phyloP scores from a whole-genome alignment of 2,888 invertebrate species.

The Chrysolina haemoptera region DNA sequence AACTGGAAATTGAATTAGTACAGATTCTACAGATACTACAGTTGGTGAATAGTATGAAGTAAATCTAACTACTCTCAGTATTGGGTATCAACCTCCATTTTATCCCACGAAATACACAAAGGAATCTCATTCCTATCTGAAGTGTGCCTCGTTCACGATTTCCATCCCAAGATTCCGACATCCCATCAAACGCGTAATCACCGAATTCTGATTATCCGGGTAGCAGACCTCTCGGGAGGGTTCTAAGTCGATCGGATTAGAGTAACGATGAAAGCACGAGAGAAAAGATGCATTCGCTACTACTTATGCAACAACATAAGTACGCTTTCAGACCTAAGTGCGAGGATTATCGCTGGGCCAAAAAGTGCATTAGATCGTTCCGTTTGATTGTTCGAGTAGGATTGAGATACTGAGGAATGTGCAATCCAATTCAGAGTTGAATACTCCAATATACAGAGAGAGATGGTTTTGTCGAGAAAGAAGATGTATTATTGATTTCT shows the following conservation, averaged over 20 bases:
- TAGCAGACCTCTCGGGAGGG: slow-evolving; percentile 11
- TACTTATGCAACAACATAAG: slow-evolving; percentile 34
- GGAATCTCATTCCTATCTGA: not conserved
- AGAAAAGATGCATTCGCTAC: slow-evolving; percentile 26
- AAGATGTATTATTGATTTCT: not conserved
- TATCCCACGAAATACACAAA: not conserved
- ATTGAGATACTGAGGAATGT: not conserved
- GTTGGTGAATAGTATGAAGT: too few species aligned
- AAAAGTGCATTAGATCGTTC: slow-evolving; percentile 27
- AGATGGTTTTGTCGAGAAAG: not conserved
- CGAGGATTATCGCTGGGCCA: slow-evolving; percentile 14
- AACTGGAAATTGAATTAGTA: too few species aligned
- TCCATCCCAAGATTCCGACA: slow-evolving; percentile 4
- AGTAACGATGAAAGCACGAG: slow-evolving; percentile 23
- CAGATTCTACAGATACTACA: too few species aligned
- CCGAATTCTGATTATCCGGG: slow-evolving; percentile 28
- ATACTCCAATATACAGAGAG: not conserved
- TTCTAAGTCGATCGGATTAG: slow-evolving; percentile 22
- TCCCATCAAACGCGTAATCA: slow-evolving; percentile 23
- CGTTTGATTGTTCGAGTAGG: not conserved
- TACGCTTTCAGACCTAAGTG: slow-evolving; percentile 28
- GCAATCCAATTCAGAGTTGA: not conserved
- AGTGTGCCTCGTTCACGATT: slow-evolving; percentile 11
- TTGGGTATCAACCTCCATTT: not conserved
- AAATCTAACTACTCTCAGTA: too few species aligned